Evolutionary conservation across 2,797 vertebrate genomes (phyloP).

Genomic region (Liparis tanakae): DNA sequence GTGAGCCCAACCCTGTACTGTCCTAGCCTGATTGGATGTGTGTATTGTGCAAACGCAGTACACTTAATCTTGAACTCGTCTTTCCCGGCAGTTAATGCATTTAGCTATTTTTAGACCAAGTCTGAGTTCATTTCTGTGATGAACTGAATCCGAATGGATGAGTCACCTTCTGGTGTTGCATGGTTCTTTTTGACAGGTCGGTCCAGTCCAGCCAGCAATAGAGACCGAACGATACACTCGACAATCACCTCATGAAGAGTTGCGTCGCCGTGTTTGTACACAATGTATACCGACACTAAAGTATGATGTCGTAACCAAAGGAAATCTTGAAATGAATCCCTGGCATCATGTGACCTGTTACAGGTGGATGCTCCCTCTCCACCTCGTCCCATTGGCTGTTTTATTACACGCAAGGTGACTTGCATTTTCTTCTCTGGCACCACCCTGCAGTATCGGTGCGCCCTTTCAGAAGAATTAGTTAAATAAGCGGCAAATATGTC

Average conservation of each 20-base stretch:
- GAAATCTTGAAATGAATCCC: constrained; percentile 1
- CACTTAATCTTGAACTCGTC: constrained; percentile 20
- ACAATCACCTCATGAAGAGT: constrained; percentile 6
- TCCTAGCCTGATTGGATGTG: constrained; percentile 46
- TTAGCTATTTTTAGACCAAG: constrained; percentile 35
- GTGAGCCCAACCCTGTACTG: constrained; percentile 57
- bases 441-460: not conserved
- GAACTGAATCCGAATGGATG: constrained; percentile 12
- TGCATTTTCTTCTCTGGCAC: not conserved
- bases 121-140: constrained; percentile 27
- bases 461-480: not conserved
- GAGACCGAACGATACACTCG: not conserved
- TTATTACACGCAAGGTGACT: constrained; percentile 13
- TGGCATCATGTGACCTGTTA: constrained; percentile 15
- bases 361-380: not conserved
- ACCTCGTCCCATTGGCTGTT: not conserved
- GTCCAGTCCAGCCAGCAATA: constrained; percentile 9
- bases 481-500: constrained; percentile 11
- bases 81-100: constrained; percentile 18
- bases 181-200: constrained; percentile 26
- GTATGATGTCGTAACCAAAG: constrained; percentile 5
- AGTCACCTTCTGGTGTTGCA: constrained; percentile 30
- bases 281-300: not conserved
- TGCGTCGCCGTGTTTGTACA: constrained; percentile 2
- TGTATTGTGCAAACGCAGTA: not conserved